A percentile compares a stretch with the other conserved stretches of the same genome.
phyloP scores from a whole-genome alignment of 2,797 vertebrate species.

The Sebastes hopkinsi region DNA sequence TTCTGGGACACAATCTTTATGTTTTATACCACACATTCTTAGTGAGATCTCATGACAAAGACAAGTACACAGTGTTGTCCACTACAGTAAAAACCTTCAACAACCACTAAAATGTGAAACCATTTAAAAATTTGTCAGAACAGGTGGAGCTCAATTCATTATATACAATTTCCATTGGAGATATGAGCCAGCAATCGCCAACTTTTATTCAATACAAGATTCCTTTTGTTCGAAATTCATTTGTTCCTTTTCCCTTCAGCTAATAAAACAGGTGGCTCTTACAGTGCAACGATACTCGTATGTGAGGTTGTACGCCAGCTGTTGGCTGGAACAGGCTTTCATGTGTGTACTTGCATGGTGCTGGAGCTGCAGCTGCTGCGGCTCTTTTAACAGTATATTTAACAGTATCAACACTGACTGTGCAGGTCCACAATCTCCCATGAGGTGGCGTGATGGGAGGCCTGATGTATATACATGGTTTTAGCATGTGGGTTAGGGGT shows the following conservation, averaged over 20 bases:
- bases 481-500: slow-evolving; percentile 30
- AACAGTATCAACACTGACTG: slow-evolving; percentile 50
- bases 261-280: slow-evolving; percentile 53
- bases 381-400: slow-evolving; percentile 48
- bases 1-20: slow-evolving; percentile 65
- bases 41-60: slow-evolving; percentile 73
- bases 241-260: slow-evolving; percentile 59
- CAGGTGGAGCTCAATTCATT: slow-evolving; percentile 63
- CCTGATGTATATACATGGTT: slow-evolving; percentile 20
- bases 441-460: slow-evolving; percentile 48
- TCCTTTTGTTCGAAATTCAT: slow-evolving; percentile 59
- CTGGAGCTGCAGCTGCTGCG: slow-evolving; percentile 66
- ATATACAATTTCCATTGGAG: slow-evolving; percentile 75
- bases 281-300: slow-evolving; percentile 64
- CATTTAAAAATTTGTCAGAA: slow-evolving; percentile 60
- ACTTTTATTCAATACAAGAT: slow-evolving; percentile 55
- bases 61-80: slow-evolving; percentile 77
- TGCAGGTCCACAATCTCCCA: slow-evolving; percentile 45
- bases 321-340: slow-evolving; percentile 49
- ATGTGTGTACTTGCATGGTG: slow-evolving; percentile 50
- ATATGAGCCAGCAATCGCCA: slow-evolving; percentile 65
- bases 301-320: slow-evolving; percentile 57
- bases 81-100: slow-evolving; percentile 79
- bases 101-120: slow-evolving; percentile 75
- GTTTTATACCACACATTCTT: slow-evolving; percentile 72